Evolutionary conservation across 2,888 invertebrate genomes (phyloP), one percentile per base, ranked within the genome.

Genomic region (Sarcophaga caerulescens): DNA sequence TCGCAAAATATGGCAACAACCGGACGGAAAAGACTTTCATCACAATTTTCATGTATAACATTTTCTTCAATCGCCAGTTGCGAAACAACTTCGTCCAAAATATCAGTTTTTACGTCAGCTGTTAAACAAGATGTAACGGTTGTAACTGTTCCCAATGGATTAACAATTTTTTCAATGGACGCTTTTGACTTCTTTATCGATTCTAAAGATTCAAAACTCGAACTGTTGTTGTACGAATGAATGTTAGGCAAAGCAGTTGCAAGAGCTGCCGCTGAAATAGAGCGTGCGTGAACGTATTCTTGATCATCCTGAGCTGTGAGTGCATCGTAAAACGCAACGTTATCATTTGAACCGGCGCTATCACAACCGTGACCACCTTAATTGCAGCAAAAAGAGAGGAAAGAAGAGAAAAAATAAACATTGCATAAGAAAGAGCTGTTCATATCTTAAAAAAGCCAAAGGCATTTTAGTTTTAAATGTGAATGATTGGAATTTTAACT

Each of bases 71-170:
- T 90, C 11, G 92, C 90, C 87, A 92, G 83, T 81, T 91, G 90
- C 5, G 91, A 90, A 4, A 92, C 91, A 23, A 92, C 90, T 88
- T 92, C 91, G 69, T 92, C 92, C 57, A 91, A 88, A 80, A 92
- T 91, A 75, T 92, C 93, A 70, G 89, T 89, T 68, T 92, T 90
- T 65, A 91, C 86, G 17, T 91, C 91, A 2, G 91, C 89, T 45
- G 90, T 90, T 66, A 91, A 89, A 81, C 91, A 92, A 3, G 91
- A 89, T 69, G 90, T 90, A 92, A 94, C 93, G 90, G 92, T 93
- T 88, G 92, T 95, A 90, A 96, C 96, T 85, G 96, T 96, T 89
- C 96, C 96, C 92, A 96, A 93, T 79, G 96, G 96, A 94, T 96
- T 97, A 91, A 97, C 97, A 88, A 96, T 95, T 81, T 93, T 93